phyloP scores from a whole-genome alignment of 2,113 vertebrate species.

The Eurystomus gularis region DNA sequence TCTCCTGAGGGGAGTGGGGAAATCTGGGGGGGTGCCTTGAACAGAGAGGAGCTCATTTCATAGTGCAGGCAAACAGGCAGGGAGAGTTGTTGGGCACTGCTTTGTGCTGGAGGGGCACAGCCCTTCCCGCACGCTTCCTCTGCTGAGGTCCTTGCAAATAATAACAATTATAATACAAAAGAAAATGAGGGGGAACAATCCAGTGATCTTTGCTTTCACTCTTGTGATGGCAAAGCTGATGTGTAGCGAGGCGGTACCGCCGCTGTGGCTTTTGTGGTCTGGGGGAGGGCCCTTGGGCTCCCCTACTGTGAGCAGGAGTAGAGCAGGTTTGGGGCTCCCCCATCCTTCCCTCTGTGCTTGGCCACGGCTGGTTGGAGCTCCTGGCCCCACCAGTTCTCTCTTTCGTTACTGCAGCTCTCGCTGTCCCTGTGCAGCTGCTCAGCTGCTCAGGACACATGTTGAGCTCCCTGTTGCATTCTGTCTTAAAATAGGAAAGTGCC shows the following conservation, averaged over 20 bases:
- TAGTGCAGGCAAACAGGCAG: not conserved
- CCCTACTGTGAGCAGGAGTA: fast-evolving
- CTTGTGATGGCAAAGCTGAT: not conserved
- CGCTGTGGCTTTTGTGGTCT: fast-evolving
- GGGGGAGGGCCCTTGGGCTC: fast-evolving
- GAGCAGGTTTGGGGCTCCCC: not conserved
- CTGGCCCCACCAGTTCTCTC: fast-evolving
- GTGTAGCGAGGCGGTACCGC: fast-evolving
- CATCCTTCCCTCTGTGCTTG: not conserved
- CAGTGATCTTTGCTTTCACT: not conserved
- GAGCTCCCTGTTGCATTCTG: not conserved
- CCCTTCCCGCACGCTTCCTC: not conserved
- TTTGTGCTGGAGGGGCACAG: not conserved
- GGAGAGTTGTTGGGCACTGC: not conserved
- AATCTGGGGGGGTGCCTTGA: not conserved
- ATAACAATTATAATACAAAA: not conserved
- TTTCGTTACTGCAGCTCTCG: not conserved
- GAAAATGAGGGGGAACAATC: not conserved
- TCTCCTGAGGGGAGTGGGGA: not conserved
- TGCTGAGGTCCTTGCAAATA: not conserved
- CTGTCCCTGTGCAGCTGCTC: not conserved
- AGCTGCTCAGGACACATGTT: not conserved
- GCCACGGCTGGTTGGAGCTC: fast-evolving
- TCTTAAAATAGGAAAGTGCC: not conserved
- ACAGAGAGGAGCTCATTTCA: not conserved